Percentiles rank a stretch among this genome's conserved stretches.
phyloP scores from a whole-genome alignment of 2,797 vertebrate species.

The Peromyscus melanophrys region DNA sequence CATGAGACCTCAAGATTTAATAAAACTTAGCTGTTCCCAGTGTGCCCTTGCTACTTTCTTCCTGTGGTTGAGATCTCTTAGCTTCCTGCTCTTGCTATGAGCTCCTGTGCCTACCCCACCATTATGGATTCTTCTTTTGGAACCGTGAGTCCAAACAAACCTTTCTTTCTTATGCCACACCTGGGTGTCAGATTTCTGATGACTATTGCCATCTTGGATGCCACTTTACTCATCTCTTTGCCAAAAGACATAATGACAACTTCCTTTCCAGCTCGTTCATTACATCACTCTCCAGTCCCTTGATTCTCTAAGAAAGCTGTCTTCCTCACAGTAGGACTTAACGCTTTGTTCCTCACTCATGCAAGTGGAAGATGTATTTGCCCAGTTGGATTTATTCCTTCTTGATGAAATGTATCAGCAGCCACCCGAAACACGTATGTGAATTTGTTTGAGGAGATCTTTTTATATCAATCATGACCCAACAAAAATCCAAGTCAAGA shows the following conservation, averaged over 20 bases:
- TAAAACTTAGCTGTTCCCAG: neutral
- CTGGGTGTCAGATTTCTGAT: neutral
- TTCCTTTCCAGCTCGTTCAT: conserved; percentile 28
- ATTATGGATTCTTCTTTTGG: neutral
- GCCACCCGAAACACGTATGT: neutral
- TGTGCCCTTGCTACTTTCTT: neutral
- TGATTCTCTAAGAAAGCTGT: neutral
- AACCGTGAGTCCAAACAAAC: neutral
- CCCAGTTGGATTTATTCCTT: neutral
- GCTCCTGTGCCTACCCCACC: neutral
- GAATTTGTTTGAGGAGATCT: conserved; percentile 1
- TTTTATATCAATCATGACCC: neutral
- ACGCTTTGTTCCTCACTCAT: neutral
- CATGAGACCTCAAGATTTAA: neutral
- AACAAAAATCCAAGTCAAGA: neutral
- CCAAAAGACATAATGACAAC: neutral
- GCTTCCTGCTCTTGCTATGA: neutral
- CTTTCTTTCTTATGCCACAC: neutral
- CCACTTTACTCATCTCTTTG: neutral
- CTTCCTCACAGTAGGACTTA: neutral
- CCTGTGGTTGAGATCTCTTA: neutral
- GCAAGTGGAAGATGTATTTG: neutral
- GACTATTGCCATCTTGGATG: neutral
- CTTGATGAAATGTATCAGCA: neutral
- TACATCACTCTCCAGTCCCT: neutral